Conservation (phyloP, 2,113 vertebrate genomes). For the Clupea harengus region DNA sequence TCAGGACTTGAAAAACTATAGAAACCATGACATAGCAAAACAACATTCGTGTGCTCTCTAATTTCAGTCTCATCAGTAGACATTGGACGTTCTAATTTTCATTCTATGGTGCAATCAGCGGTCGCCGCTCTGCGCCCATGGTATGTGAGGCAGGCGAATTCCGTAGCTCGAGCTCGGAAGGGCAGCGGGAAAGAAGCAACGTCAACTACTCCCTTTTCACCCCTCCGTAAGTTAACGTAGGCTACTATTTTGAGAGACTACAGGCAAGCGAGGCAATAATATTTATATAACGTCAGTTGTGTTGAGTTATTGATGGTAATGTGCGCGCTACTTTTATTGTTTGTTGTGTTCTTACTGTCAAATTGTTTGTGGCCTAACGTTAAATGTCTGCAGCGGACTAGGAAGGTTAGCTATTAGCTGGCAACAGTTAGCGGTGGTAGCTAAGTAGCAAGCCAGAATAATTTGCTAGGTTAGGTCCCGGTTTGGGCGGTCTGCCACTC, state of each 20-base stretch:
- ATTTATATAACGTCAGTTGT: neutral
- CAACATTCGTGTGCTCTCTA: neutral
- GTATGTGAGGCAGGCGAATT: slow-evolving; percentile 74
- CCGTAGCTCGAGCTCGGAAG: slow-evolving; percentile 75
- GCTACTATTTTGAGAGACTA: slow-evolving; percentile 44
- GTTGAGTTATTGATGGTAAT: neutral
- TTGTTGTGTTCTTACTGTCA: neutral
- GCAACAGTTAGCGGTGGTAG: neutral
- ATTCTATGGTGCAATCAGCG: slow-evolving; percentile 49
- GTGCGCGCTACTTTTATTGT: neutral
- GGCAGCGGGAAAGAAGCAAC: slow-evolving; percentile 76
- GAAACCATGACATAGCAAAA: neutral
- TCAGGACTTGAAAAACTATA: neutral
- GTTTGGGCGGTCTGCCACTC: slow-evolving; percentile 50
- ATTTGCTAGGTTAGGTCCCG: neutral
- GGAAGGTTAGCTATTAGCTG: neutral
- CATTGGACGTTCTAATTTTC: neutral
- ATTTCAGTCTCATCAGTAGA: slow-evolving; percentile 51
- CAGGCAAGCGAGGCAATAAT: slow-evolving; percentile 57
- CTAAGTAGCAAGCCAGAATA: no score
- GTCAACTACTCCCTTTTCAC: slow-evolving; percentile 69
- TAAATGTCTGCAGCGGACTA: neutral
- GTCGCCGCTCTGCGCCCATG: slow-evolving; percentile 65
- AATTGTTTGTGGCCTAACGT: neutral
- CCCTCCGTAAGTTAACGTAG: slow-evolving; percentile 45